Evolutionary conservation across 2,888 invertebrate species (phyloP), one percentile per base, ranked within the genome.

Genomic region (Ennomos erosarius): DNA sequence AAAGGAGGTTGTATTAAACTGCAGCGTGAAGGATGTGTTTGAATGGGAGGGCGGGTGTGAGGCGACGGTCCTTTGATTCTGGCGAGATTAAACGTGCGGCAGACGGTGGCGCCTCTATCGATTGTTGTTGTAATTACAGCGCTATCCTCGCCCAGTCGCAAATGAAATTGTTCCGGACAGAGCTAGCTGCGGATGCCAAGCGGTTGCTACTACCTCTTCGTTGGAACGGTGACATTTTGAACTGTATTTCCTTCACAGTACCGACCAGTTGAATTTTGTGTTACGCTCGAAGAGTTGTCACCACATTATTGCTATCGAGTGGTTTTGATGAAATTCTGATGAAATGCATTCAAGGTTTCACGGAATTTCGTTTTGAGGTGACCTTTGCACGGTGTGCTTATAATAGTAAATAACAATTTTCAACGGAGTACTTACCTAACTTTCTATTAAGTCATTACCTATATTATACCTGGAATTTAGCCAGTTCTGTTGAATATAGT

Each of bases 51-150:
- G 55, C 79, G 85, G 88, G 87, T 85, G 87, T 88, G 89, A 87
- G 88, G 89, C 85, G 88, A 85, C 86, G 85, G 88, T 90, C 90
- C 91, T 90, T 90, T 89, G 90, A 89, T 90, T 92, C 87, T 84
- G 85, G 87, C 87, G 90, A 92, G 90, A 89, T 90, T 92, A 92
- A 90, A 88, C 92, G 90, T 90, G 92, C 90, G 88, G 89, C 91
- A 88, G 91, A 91, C 92, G 91, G 92, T 90, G 90, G 91, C 90
- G 90, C 88, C 88, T 89, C 88, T 90, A 92, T 92, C 92, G 92
- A 93, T 92, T 92, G 92, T 92, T 92, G 92, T 92, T 90, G 88
- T 91, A 92, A 92, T 92, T 92, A 92, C 89, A 87, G 85, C 90
- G 89, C 89, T 90, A 88, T 92, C 83, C 88, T 91, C 91, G 89